Evolutionary conservation across 2,888 invertebrate genomes (phyloP).

Genomic region (Lithophane leautieri): DNA sequence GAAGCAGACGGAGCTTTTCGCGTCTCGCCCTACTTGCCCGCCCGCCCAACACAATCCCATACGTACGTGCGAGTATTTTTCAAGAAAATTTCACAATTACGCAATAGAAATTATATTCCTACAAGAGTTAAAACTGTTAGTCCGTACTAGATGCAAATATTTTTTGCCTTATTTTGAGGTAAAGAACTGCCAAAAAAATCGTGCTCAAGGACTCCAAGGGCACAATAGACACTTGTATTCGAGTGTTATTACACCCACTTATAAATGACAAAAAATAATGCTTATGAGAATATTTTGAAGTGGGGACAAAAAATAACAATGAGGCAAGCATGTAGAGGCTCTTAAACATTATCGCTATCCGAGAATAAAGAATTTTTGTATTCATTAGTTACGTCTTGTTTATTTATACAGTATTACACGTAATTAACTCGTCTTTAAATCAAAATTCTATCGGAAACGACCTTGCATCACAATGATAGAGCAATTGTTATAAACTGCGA

Average conservation of each 20-base stretch:
- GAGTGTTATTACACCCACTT: conserved; percentile 55
- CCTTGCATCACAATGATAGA: conserved; percentile 38
- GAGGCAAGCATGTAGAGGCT: conserved; percentile 28
- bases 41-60: conserved; percentile 79
- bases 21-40: conserved; percentile 88
- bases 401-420: conserved; percentile 9
- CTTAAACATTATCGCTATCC: conserved; percentile 18
- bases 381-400: conserved; percentile 21
- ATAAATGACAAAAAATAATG: conserved; percentile 49
- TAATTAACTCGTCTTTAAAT: conserved; percentile 31
- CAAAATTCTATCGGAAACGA: conserved; percentile 30
- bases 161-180: conserved; percentile 1
- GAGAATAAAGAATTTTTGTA: conserved; percentile 13
- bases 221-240: conserved; percentile 58
- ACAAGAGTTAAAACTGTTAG: background rate
- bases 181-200: conserved; percentile 65
- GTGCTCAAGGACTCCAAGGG: conserved; percentile 71
- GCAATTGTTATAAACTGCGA: conserved; percentile 48
- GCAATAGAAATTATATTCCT: background rate
- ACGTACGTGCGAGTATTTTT: conserved; percentile 55
- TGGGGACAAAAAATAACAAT: conserved; percentile 59
- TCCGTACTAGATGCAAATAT: background rate
- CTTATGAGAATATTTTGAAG: conserved; percentile 57
- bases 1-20: conserved; percentile 86
- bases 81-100: conserved; percentile 29